phyloP scores from a whole-genome alignment of 2,797 vertebrate genomes.

The Eremophila alpestris region DNA sequence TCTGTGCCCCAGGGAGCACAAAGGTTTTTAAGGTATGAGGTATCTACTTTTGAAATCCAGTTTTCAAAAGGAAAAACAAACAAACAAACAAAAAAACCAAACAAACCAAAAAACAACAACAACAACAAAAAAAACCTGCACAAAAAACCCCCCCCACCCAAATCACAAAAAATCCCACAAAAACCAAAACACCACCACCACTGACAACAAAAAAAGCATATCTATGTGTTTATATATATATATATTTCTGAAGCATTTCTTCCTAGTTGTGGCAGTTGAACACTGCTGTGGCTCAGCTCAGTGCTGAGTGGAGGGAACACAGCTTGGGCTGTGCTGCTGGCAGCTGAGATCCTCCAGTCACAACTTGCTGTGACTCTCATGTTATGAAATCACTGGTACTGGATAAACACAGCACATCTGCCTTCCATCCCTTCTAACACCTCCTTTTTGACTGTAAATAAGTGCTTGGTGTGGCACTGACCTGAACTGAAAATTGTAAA shows the following conservation, averaged over 20 bases:
- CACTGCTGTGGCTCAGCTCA: not conserved
- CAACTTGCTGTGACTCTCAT: not conserved
- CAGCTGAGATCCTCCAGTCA: conserved; percentile 8
- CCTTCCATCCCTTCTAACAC: not conserved
- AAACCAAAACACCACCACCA: too few species aligned
- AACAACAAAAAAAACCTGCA: too few species aligned
- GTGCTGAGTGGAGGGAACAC: not conserved
- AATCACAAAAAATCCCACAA: too few species aligned
- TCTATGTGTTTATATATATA: not conserved
- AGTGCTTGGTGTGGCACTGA: not conserved
- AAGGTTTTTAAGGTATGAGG: not conserved
- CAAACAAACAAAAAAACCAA: too few species aligned
- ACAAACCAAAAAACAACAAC: too few species aligned
- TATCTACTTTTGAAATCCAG: not conserved
- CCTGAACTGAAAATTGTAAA: not conserved
- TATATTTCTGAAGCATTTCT: not conserved
- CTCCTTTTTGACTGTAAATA: not conserved
- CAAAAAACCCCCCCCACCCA: too few species aligned
- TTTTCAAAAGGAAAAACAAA: not conserved
- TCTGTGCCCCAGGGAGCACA: not conserved
- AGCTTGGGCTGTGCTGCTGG: conserved; percentile 10
- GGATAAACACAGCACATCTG: conserved; percentile 35
- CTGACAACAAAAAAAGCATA: too few species aligned
- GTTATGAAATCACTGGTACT: conserved; percentile 22
- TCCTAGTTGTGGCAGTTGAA: not conserved